Conservation (phyloP, 2,888 invertebrate species). For the Hirtodrosophila cameraria region DNA sequence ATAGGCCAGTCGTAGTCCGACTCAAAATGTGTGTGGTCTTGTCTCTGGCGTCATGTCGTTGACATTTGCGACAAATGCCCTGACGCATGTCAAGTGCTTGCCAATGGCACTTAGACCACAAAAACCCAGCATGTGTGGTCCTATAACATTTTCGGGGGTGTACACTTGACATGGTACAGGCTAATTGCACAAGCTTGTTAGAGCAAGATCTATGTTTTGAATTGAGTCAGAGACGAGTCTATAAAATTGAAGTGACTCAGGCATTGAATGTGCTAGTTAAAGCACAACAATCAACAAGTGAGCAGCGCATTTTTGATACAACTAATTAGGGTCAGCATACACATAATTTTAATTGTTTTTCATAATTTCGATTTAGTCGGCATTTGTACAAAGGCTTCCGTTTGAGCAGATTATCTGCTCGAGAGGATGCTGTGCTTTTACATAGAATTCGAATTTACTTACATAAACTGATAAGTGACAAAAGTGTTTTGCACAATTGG, state of each 20-base stretch:
- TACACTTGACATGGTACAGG: conserved; percentile 42
- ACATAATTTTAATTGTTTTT: conserved; percentile 66
- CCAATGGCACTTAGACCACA: conserved; percentile 41
- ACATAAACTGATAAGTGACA: conserved; percentile 62
- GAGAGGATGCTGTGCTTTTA: conserved; percentile 17
- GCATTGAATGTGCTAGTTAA: conserved; percentile 6
- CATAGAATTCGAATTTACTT: conserved; percentile 45
- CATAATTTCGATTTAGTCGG: conserved; percentile 52
- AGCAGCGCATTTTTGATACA: conserved; percentile 45
- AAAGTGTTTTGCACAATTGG: conserved; percentile 65
- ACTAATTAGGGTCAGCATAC: conserved; percentile 74
- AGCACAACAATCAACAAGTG: conserved; percentile 8
- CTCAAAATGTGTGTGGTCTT: conserved; percentile 61
- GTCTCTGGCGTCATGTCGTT: conserved; percentile 72
- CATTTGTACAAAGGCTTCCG: conserved; percentile 56
- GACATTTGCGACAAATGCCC: conserved; percentile 76
- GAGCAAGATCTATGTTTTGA: conserved; percentile 23
- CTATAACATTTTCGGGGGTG: conserved; percentile 58
- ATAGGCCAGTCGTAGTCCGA: conserved; percentile 51
- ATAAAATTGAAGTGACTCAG: conserved; percentile 50
- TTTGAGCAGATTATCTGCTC: conserved; percentile 35
- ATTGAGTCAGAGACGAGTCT: conserved; percentile 30
- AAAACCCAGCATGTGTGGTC: conserved; percentile 67
- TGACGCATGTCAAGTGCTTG: conserved; percentile 74
- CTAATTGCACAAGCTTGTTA: conserved; percentile 73